Evolutionary conservation across 2,113 vertebrate species (phyloP), one percentile per base, ranked within the genome.

Genomic region (Mus spicilegus): DNA sequence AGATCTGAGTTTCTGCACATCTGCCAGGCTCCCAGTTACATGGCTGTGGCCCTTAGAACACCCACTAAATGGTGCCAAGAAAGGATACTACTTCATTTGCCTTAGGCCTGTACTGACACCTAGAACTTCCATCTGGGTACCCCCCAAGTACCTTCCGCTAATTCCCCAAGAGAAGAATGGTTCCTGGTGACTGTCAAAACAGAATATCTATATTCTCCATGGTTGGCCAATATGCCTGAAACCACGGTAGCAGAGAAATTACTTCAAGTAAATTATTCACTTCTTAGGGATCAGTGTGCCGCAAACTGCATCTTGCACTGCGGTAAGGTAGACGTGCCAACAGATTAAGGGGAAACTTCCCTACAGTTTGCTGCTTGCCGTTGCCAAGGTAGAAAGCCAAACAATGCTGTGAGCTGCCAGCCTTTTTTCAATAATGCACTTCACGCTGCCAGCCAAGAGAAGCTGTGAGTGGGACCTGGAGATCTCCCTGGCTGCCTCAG

Each of bases 351-450:
- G 77, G 24, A 95, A 97, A 91, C 94, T 94, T 97, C 96, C 81
- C 77, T 87, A 87, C 82, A 94, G 92, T 93, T 95, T 93, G 73
- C 93, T 87, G 69, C 93, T 94, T 78, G 69, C 72, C 19, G n/a
- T 58, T 97, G 96, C 96, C 97, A 98, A 95, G 89, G 82, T 91
- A 91, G 82, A 93, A 97, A 95, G 96, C 96, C 95, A 96, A 97
- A 95, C 49, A 95, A n/a, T 92, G 91, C 86, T 89, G 91, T 39
- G 72, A 87, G 90, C 87, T 96, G 91, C 96, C 95, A 97, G 96
- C 39, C 78, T 95, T 97, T 97, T 97, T 95, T 94, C 96, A 94
- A 94, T 93, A 90, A 95, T 72, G 65, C 46, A 80, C 92, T 96
- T 94, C 72, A 51, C 19, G 0, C 51, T 95, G 89, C 87, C 89